Evolutionary conservation across 2,797 vertebrate genomes (phyloP).

Genomic region (Phaenicophaeus curvirostris): DNA sequence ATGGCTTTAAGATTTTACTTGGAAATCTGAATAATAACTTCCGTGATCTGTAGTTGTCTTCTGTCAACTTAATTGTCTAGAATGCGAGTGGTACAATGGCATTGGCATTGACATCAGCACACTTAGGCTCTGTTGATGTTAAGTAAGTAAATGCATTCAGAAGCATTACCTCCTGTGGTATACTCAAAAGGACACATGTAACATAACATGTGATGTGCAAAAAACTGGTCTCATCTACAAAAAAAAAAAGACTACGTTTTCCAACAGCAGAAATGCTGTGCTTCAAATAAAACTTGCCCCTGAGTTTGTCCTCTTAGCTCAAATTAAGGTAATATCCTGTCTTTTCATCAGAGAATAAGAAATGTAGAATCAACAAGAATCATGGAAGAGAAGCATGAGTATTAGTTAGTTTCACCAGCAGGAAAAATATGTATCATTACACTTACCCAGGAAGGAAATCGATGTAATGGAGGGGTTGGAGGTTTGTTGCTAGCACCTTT

Average conservation of each 20-base stretch:
- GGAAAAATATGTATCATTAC: background rate
- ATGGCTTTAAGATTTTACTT: conserved; percentile 10
- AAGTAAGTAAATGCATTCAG: background rate
- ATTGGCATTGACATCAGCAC: background rate
- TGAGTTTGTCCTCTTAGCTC: background rate
- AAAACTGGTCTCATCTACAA: background rate
- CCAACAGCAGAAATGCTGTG: background rate
- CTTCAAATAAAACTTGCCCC: background rate
- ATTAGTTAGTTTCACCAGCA: background rate
- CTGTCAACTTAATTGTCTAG: background rate
- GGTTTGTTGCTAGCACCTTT: conserved; percentile 81
- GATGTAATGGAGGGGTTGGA: conserved; percentile 93
- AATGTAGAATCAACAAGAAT: background rate
- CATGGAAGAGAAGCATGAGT: background rate
- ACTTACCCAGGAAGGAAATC: conserved; percentile 97
- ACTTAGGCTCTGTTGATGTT: background rate
- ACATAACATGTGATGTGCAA: background rate
- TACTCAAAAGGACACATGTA: background rate
- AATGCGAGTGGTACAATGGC: background rate
- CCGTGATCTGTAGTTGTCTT: background rate
- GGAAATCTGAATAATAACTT: background rate
- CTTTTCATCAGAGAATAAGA: background rate
- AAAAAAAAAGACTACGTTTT: background rate
- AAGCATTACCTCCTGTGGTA: background rate
- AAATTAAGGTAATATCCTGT: background rate